Conservation (phyloP, 2,888 invertebrate genomes). For the Nemurella pictetii region DNA sequence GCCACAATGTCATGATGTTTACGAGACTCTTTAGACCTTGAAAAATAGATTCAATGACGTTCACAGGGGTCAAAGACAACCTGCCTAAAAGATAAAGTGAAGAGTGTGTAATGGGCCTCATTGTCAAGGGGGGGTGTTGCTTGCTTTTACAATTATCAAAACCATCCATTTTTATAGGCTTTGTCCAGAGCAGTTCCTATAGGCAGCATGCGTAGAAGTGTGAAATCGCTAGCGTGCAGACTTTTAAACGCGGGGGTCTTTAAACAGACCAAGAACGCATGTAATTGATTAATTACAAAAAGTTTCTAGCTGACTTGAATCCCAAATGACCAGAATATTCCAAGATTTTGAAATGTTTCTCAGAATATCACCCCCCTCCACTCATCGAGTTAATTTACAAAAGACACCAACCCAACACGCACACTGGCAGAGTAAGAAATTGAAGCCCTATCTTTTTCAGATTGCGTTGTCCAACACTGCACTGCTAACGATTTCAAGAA, state of each 20-base stretch:
- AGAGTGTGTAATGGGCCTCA: slow-evolving; percentile 41
- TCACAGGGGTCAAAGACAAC: slow-evolving; percentile 41
- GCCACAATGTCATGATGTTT: slow-evolving; percentile 53
- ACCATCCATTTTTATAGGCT: background rate
- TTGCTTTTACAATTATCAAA: background rate
- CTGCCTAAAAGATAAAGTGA: slow-evolving; percentile 45
- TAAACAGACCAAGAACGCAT: no score
- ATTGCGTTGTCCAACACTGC: background rate
- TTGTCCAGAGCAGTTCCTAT: background rate
- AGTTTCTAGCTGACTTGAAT: no score
- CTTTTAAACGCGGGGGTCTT: no score
- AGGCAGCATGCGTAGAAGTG: background rate
- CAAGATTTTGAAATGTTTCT: no score
- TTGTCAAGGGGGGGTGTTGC: slow-evolving; percentile 41
- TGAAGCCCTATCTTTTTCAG: background rate
- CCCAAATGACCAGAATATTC: no score
- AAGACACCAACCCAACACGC: no score
- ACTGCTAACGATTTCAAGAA: background rate
- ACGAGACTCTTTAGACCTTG: slow-evolving; percentile 43
- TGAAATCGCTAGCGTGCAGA: background rate
- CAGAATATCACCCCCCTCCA: no score
- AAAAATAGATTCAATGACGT: slow-evolving; percentile 43
- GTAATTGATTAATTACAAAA: no score
- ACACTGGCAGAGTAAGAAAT: no score
- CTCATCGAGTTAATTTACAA: no score